Conservation (phyloP, 2,797 vertebrate genomes). For the Coregonus suidteri region DNA sequence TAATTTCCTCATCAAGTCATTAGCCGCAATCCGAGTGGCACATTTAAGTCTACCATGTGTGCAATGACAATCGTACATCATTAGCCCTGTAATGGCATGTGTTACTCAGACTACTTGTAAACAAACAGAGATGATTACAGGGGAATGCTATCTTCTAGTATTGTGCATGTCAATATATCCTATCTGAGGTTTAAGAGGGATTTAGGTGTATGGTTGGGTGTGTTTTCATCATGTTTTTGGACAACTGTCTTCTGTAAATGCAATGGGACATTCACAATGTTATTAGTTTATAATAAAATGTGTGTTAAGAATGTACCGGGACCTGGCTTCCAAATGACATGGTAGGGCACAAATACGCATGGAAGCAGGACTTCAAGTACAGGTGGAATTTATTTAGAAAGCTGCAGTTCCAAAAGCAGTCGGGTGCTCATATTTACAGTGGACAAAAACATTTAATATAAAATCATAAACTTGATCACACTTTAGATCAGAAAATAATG, state of each 20-base stretch:
- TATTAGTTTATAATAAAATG: background rate
- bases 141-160: constrained; percentile 55
- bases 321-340: too few relatives aligned
- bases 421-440: too few relatives aligned
- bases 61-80: constrained; percentile 76
- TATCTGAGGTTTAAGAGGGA: constrained; percentile 52
- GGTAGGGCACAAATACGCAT: too few relatives aligned
- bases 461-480: too few relatives aligned
- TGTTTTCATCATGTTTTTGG: constrained; percentile 61
- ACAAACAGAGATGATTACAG: constrained; percentile 72
- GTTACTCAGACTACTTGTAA: constrained; percentile 71
- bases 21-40: constrained; percentile 75
- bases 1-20: constrained; percentile 83
- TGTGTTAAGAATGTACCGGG: too few relatives aligned
- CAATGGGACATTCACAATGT: background rate
- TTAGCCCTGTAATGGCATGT: constrained; percentile 73
- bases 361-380: too few relatives aligned
- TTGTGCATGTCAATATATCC: constrained; percentile 38
- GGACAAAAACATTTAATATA: too few relatives aligned
- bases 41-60: constrained; percentile 75
- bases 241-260: background rate
- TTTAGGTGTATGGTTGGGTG: constrained; percentile 56
- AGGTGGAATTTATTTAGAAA: too few relatives aligned
- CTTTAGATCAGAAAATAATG: too few relatives aligned
- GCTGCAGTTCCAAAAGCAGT: too few relatives aligned